Evolutionary conservation across 2,888 invertebrate species (phyloP), one percentile per base, ranked within the genome.

Genomic region (Ischnura elegans): DNA sequence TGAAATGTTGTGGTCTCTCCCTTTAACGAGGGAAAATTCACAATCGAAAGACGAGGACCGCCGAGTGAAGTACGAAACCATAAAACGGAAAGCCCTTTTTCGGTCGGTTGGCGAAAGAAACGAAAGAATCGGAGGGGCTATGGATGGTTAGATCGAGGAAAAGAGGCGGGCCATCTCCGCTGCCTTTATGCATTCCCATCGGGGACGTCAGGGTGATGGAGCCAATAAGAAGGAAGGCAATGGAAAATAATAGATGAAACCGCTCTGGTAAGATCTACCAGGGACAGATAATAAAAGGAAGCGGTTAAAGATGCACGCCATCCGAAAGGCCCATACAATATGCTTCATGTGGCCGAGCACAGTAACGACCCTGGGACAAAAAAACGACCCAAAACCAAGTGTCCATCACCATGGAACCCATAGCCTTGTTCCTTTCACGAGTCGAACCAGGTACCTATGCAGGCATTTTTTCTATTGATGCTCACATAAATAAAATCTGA

Each of bases 241-340:
- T 55, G 55, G 61, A 43, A 66, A 90, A 25, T 55, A 43, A 55
- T 90, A 90, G 47, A 61, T n/a, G 61, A 90, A 61, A 90, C 61
- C 42, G 29, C 66, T 61, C 16, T 43, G 61, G 90, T 0, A 61
- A 42, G 66, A 61, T 21, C 55, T 87, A 61, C 42, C 25, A 55
- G 87, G 61, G 55, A 55, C 42, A 66, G 66, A 55, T 42, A 55
- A 87, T 90, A 90, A 61, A 90, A 90, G 19, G 61, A 43, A 43
- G 43, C 90, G 19, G 61, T 90, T 90, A 90, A 90, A 61, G 42
- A 42, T 45, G 61, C 42, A 61, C 8, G 66, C n/a, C 61, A 25
- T 90, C n/a, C 42, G 61, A 42, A 90, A n/a, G 61, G 36, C 55
- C n/a, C n/a, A 21, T 55, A 51, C 87, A 42, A 61, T 90, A 90